Percentiles rank a stretch among this genome's conserved stretches.
These are phyloP conservation scores for Tachysurus fulvidraco DNA, from an alignment of 2,113 vertebrate species.

Conservation along the genomic window DNA sequence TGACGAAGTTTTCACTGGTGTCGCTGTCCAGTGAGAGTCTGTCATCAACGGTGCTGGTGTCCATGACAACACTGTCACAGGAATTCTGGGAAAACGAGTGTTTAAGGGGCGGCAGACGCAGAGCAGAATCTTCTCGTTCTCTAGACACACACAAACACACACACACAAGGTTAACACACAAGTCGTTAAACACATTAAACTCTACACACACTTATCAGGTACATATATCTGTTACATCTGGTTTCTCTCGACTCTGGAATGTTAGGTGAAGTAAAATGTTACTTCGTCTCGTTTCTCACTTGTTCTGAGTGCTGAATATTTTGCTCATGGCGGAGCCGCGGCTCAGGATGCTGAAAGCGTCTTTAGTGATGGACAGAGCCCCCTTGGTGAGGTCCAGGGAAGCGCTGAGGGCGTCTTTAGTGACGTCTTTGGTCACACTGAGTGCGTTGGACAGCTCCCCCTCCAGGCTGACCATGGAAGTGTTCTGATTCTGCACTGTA, in stretches of 20 bases:
- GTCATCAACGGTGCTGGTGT: constrained; percentile 86
- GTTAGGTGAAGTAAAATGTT: neutral
- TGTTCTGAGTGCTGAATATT: constrained; percentile 79
- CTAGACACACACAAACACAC: constrained; percentile 63
- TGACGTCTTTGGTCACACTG: constrained; percentile 87
- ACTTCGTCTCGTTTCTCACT: constrained; percentile 62
- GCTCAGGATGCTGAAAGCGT: constrained; percentile 87
- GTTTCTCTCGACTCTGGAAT: neutral
- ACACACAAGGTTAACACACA: neutral
- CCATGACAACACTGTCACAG: constrained; percentile 84
- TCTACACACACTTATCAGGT: neutral
- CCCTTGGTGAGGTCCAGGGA: constrained; percentile 95
- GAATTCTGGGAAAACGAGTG: constrained; percentile 89
- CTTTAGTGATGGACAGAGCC: constrained; percentile 90
- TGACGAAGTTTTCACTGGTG: constrained; percentile 84
- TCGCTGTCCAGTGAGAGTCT: constrained; percentile 88
- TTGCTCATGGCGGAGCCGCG: constrained; percentile 89
- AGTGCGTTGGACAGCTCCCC: constrained; percentile 87
- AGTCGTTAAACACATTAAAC: neutral
- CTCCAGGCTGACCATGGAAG: constrained; percentile 80
- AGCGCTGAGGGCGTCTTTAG: constrained; percentile 86
- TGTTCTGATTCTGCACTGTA: constrained; percentile 56
- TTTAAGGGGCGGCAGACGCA: constrained; percentile 81
- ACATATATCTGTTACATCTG: neutral
- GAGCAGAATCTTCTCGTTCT: constrained; percentile 78